Conservation (phyloP, 2,113 vertebrate species). For the Camarhynchus parvulus region DNA sequence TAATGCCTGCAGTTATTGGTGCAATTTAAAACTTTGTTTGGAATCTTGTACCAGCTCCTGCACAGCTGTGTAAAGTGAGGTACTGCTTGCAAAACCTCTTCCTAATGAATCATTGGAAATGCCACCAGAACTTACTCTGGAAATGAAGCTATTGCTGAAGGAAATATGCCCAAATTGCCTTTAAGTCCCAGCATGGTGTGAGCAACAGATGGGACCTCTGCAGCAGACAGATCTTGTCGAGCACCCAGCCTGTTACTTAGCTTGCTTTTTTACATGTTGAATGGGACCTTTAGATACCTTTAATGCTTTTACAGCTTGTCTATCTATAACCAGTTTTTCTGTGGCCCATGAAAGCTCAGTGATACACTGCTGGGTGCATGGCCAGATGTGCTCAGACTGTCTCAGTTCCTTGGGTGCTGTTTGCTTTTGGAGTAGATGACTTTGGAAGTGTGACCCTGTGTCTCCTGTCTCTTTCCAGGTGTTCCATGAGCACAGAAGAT, state of each 20-base stretch:
- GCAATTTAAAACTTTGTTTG: not conserved
- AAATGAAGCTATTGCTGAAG: not conserved
- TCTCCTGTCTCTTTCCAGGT: constrained; percentile 76
- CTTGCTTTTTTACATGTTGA: not conserved
- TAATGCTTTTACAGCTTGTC: not conserved
- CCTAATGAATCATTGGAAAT: not conserved
- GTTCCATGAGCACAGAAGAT: constrained; percentile 98
- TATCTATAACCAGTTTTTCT: not conserved
- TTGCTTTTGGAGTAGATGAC: not conserved
- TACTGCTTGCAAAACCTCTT: not conserved
- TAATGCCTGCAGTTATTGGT: not conserved
- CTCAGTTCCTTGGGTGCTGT: not conserved
- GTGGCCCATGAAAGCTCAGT: not conserved
- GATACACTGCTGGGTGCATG: not conserved
- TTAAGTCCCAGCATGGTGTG: not conserved
- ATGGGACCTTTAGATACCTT: not conserved
- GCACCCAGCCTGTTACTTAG: not conserved
- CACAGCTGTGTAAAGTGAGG: not conserved
- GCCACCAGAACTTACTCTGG: not conserved
- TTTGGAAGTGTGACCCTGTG: not conserved
- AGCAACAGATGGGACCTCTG: not conserved
- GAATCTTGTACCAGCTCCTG: not conserved
- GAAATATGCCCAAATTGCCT: not conserved
- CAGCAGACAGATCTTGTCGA: not conserved
- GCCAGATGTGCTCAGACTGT: not conserved